A percentile compares a stretch with the other conserved stretches of the same genome.
These are phyloP conservation scores for Phylloscopus trochilus DNA, from an alignment of 2,113 vertebrate species.

Conservation along the genomic window DNA sequence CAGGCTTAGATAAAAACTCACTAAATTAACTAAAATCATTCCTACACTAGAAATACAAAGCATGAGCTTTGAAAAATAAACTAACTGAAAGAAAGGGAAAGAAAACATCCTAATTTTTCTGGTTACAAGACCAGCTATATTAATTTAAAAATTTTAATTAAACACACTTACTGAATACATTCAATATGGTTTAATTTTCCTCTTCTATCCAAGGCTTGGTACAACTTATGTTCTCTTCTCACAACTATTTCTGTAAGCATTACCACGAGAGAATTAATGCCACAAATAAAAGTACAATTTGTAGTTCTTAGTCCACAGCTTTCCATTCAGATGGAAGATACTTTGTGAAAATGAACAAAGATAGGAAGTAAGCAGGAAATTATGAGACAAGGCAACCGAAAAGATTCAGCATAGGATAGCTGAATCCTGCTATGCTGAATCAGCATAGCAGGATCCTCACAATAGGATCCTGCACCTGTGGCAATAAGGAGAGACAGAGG, in stretches of 20 bases:
- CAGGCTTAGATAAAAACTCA: neutral
- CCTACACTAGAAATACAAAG: neutral
- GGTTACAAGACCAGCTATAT: neutral
- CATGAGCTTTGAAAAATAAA: conserved; percentile 3
- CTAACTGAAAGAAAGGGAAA: neutral
- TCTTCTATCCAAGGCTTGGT: neutral
- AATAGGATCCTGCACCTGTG: neutral
- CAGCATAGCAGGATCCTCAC: neutral
- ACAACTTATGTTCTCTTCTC: rapidly evolving
- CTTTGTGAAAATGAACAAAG: neutral
- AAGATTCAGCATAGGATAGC: neutral
- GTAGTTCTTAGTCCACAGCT: neutral
- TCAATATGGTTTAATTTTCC: neutral
- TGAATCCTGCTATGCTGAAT: too few species aligned
- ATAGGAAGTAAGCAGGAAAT: neutral
- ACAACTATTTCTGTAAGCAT: neutral
- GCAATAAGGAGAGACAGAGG: neutral
- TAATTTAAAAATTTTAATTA: conserved; percentile 1
- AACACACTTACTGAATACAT: neutral
- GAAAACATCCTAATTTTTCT: neutral
- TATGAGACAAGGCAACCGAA: neutral
- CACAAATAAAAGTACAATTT: neutral
- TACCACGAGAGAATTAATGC: neutral
- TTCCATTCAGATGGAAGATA: neutral
- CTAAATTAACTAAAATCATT: neutral